Evolutionary conservation across 2,888 invertebrate genomes (phyloP).

Genomic region (Harpalus rufipes): DNA sequence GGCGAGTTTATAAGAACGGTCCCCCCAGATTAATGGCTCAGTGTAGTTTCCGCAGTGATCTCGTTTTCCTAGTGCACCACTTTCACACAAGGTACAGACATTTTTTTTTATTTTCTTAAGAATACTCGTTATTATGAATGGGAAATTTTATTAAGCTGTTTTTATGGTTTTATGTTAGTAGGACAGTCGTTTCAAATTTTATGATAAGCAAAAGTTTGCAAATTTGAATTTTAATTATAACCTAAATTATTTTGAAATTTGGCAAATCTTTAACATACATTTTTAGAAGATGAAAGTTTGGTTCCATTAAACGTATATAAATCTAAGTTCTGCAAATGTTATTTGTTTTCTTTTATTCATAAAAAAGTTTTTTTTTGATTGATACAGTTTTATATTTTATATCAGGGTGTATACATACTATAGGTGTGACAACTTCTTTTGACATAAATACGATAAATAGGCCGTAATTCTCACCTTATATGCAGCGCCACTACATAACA

Average conservation of each 20-base stretch:
- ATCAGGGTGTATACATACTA: no score
- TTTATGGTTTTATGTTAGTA: not conserved
- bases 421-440: no score
- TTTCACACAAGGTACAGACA: slow-evolving; percentile 61
- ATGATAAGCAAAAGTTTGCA: not conserved
- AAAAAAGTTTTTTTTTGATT: no score
- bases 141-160: not conserved
- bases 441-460: no score
- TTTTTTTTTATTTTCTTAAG: slow-evolving; percentile 62
- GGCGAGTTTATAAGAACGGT: slow-evolving; percentile 60
- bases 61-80: slow-evolving; percentile 63
- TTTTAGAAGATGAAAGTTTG: no score
- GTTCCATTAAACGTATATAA: no score
- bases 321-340: no score
- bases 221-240: not conserved
- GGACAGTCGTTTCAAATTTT: not conserved
- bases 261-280: no score
- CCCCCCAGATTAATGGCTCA: slow-evolving; percentile 54
- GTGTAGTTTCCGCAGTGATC: slow-evolving; percentile 61
- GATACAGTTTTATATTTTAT: no score
- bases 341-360: no score
- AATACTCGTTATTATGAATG: not conserved
- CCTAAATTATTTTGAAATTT: not conserved
- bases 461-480: no score
- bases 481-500: no score